Evolutionary conservation across 1,140 invertebrate genomes (phyloP), one percentile per base, ranked within the genome.

Genomic region (Mycetomoellerius zeteki): DNA sequence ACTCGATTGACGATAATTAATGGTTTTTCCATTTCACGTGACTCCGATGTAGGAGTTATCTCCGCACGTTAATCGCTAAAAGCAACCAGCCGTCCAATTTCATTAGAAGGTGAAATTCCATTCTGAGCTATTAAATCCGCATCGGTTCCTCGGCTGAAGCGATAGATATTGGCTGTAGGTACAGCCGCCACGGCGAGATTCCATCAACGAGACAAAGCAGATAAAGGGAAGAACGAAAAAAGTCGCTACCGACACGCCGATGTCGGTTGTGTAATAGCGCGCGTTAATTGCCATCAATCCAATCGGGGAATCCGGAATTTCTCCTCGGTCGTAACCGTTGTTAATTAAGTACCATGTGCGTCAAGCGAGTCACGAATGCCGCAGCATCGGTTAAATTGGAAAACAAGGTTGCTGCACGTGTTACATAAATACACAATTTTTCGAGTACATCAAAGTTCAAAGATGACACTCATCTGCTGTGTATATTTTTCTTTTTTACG

Each of bases 241-340:
- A 75, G 86, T 84, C 0, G 62, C 73, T 56, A 60, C 52, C 12
- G 50, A 67, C 64, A 84, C n/a, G 16, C 37, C 56, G 64, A 33
- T 58, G 50, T 37, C 65, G 65, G 54, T 89, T 88, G 64, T 64
- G 67, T 84, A 85, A 89, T 52, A 72, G 67, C 56, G 65, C 50
- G 14, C 37, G 65, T 85, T 89, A 89, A 89, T 89, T 89, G 69
- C 56, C 80, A 16, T 14, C 37, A 27, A 56, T 86, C 85, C 72
- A 85, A 85, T 65, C 71, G 71, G 6, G 21, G 50, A 89, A 76
- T 89, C 64, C 33, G 30, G 64, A 88, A 89, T 85, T 88, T 72
- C 43, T 37, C 33, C 21, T 4, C 30, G 76, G 58, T 88, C 75
- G 47, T 62, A 85, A 71, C 12, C 64, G 67, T 71, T 62, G 64